Conservation (phyloP, 2,888 invertebrate species). For the Euproctis similis region DNA sequence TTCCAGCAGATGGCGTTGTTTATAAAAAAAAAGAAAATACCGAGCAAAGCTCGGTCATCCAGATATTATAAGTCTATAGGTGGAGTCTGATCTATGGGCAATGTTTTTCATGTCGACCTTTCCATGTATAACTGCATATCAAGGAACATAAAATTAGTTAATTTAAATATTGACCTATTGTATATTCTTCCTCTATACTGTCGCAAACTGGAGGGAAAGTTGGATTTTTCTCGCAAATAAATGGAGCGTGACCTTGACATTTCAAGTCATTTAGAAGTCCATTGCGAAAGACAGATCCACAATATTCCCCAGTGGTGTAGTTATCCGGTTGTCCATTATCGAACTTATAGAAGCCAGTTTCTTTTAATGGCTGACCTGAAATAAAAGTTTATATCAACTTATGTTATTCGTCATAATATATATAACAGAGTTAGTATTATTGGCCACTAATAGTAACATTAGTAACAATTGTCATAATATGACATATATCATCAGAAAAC, state of each 20-base stretch:
- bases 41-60: no score
- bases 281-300: slow-evolving; percentile 27
- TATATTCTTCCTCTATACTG: neutral
- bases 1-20: no score
- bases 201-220: slow-evolving; percentile 5
- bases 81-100: no score
- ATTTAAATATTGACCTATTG: no score
- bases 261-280: slow-evolving; percentile 31
- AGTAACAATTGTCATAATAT: neutral
- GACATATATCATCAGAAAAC: neutral
- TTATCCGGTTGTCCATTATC: slow-evolving; percentile 31
- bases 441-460: no score
- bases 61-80: no score
- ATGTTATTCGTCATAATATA: neutral
- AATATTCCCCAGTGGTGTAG: slow-evolving; percentile 26
- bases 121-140: no score
- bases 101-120: no score
- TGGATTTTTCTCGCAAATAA: slow-evolving; percentile 6
- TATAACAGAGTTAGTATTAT: neutral
- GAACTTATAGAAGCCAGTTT: slow-evolving; percentile 35
- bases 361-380: slow-evolving; percentile 29
- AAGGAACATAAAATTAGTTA: no score
- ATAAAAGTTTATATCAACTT: no score
- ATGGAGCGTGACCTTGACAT: slow-evolving; percentile 12
- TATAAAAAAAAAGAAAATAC: no score